Percentiles rank a stretch among this genome's conserved stretches.
Conservation (phyloP, 2,888 invertebrate genomes). For the Xestoiulus laeticollis region DNA sequence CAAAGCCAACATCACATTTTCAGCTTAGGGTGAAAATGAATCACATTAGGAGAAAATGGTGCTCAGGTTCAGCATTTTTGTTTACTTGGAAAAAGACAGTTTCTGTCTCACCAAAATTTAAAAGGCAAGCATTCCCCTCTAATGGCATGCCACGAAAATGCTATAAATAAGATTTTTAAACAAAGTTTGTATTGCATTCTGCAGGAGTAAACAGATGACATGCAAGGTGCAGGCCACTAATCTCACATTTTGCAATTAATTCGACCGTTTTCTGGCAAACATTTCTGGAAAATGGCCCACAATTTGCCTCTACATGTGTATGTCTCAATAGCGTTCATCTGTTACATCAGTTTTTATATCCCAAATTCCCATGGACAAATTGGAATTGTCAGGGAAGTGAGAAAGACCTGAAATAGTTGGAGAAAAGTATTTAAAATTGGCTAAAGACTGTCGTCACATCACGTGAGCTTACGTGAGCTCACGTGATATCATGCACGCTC, state of each 20-base stretch:
- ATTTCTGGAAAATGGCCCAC: neutral
- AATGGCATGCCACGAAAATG: constrained; percentile 10
- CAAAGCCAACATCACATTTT: constrained; percentile 22
- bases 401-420: too few relatives aligned
- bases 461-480: too few relatives aligned
- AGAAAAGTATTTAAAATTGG: too few relatives aligned
- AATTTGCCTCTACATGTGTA: too few relatives aligned
- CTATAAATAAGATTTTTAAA: constrained; percentile 24
- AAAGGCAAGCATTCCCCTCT: constrained; percentile 18
- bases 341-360: too few relatives aligned
- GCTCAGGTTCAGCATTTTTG: neutral
- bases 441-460: too few relatives aligned
- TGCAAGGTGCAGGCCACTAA: neutral
- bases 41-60: constrained; percentile 21
- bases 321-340: too few relatives aligned
- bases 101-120: constrained; percentile 12
- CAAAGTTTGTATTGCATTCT: constrained; percentile 1
- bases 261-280: neutral
- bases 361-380: too few relatives aligned
- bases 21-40: constrained; percentile 11
- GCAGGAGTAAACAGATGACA: neutral
- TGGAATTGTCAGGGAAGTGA: too few relatives aligned
- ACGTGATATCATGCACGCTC: too few relatives aligned
- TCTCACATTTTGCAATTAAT: neutral
- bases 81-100: constrained; percentile 8